Conservation (phyloP, 2,797 vertebrate genomes). For the Intellagama lesueurii region DNA sequence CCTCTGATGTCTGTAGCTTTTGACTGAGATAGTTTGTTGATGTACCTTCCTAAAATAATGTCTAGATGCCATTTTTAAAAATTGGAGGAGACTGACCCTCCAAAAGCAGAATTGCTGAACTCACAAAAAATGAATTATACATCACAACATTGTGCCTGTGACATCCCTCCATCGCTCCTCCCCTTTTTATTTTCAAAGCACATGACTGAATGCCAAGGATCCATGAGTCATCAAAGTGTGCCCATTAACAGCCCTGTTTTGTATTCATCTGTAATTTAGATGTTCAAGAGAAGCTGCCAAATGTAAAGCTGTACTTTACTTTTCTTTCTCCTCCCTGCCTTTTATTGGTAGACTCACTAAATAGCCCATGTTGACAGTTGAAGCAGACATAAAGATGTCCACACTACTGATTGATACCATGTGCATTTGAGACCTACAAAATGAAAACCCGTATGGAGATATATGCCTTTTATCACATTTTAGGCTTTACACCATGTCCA, state of each 20-base stretch:
- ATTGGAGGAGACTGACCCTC: too few relatives aligned
- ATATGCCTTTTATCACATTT: slow-evolving; percentile 45
- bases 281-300: slow-evolving; percentile 12
- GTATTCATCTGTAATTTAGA: slow-evolving; percentile 41
- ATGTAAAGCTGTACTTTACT: neutral
- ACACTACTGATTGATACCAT: slow-evolving; percentile 32
- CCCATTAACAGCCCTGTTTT: fast-evolving
- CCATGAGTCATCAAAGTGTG: neutral
- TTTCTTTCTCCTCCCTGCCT: neutral
- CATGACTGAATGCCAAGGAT: neutral
- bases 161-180: neutral
- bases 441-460: slow-evolving; percentile 26
- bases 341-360: slow-evolving; percentile 37
- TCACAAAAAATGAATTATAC: too few relatives aligned
- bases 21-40: neutral
- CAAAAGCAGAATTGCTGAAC: too few relatives aligned
- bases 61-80: neutral
- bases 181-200: neutral
- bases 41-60: neutral
- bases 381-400: slow-evolving; percentile 40
- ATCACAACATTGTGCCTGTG: neutral
- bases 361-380: slow-evolving; percentile 18
- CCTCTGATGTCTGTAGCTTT: neutral
- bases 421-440: slow-evolving; percentile 20
- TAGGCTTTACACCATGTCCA: slow-evolving; percentile 35